phyloP scores from a whole-genome alignment of 30 jellyfish, hydroid and myxozoan genomes.

The Aurelia aurita complex sp. Pacific region DNA sequence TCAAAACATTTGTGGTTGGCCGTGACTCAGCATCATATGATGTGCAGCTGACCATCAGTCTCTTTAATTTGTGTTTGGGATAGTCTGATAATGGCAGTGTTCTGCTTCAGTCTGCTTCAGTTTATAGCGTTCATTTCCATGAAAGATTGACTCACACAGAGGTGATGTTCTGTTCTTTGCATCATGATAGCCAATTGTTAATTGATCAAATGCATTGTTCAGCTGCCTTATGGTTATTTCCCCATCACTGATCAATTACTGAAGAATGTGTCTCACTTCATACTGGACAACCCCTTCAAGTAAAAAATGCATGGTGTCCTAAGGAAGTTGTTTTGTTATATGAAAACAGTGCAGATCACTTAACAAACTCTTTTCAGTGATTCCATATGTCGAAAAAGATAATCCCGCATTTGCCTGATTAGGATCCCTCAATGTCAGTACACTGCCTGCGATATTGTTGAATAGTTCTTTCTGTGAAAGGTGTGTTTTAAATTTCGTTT shows the following conservation, averaged over 20 bases:
- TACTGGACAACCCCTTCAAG: constrained; percentile 28
- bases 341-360: constrained; percentile 15
- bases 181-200: constrained; percentile 1
- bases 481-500: background rate
- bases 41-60: too few species aligned
- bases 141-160: background rate
- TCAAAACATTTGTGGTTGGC: too few species aligned
- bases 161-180: background rate
- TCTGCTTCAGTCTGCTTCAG: too few species aligned
- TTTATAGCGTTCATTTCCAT: background rate
- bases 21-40: too few species aligned
- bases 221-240: background rate
- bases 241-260: background rate
- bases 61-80: too few species aligned
- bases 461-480: background rate
- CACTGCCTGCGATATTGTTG: background rate
- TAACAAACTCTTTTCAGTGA: constrained; percentile 4
- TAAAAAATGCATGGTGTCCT: constrained; percentile 28
- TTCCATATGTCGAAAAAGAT: constrained; percentile 17
- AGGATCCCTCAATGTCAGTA: constrained; percentile 6
- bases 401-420: background rate
- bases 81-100: too few species aligned
- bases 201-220: too few species aligned
- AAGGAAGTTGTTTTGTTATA: constrained; percentile 24
- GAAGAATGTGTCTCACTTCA: constrained; percentile 2